Conservation (phyloP, 2,888 invertebrate genomes). For the Exephanes ischioxanthus region DNA sequence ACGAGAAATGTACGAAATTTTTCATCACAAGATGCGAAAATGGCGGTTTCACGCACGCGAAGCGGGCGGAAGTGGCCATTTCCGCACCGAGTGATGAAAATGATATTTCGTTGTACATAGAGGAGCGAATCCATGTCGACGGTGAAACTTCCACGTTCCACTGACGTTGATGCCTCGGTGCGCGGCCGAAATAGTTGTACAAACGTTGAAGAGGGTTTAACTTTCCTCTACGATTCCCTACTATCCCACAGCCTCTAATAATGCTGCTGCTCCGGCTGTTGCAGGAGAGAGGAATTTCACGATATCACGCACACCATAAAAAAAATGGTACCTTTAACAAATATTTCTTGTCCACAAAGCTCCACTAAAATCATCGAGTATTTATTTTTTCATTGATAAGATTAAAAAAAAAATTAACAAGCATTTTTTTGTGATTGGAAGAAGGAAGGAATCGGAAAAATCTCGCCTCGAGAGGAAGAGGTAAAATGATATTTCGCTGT, state of each 20-base stretch:
- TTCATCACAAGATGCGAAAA: no score
- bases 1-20: no score
- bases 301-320: no score
- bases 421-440: no score
- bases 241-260: background rate
- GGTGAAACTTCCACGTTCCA: constrained; percentile 4
- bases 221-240: background rate
- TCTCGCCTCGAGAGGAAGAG: background rate
- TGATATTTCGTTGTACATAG: background rate
- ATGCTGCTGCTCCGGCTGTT: background rate
- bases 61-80: no score
- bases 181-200: background rate
- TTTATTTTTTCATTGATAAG: no score
- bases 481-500: constrained; percentile 1
- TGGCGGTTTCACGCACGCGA: no score
- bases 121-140: background rate
- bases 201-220: constrained; percentile 1
- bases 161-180: background rate
- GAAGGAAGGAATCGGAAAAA: background rate
- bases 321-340: no score
- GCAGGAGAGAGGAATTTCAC: no score
- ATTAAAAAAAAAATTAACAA: no score
- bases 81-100: background rate
- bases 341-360: no score
- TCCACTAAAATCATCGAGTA: no score